Evolutionary conservation across 2,113 vertebrate genomes (phyloP), one percentile per base, ranked within the genome.

Genomic region (Nibea albiflora): DNA sequence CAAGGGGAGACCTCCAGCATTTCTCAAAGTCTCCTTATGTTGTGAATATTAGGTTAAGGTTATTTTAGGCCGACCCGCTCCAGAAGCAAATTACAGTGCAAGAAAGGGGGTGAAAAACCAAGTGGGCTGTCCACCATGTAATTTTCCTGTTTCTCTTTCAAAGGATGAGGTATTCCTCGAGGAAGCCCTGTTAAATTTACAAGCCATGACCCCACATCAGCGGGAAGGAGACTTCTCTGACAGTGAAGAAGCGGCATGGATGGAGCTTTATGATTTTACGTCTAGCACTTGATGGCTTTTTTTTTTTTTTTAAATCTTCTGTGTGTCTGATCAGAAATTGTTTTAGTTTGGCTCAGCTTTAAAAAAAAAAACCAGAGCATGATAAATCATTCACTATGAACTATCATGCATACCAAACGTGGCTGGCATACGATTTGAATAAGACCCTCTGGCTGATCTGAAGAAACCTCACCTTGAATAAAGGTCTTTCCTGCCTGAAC

Each of bases 121-220:
- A 93, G 87, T 83, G 84, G 84, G 85, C 79, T 68, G 76, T 87
- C 82, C 85, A 93, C 85, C 78, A 54, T 95, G 85, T 94, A 94
- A 95, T 95, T 94, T 95, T 93, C 92, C 80, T 86, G 78, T 94
- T 94, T 90, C 92, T 95, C 88, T 95, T 93, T 93, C 92, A 92
- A 93, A 94, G 93, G 89, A 90, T 94, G 93, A 94, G 90, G 91
- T 95, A 94, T 93, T 93, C 84, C 92, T 93, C 42, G 70, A 91
- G 90, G 92, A 94, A 91, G 80, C 89, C 88, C 85, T 84, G 92
- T 93, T 89, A 88, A 90, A 93, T 94, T 93, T 93, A 93, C 89
- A 85, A 93, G 91, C 81, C 90, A 53, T 95, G 93, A 94, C 92
- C 93, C 92, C 89, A 90, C 85, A 91, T 92, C 91, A 87, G 92